phyloP scores from a whole-genome alignment of 2,113 vertebrate genomes.

The Siniperca knerii region DNA sequence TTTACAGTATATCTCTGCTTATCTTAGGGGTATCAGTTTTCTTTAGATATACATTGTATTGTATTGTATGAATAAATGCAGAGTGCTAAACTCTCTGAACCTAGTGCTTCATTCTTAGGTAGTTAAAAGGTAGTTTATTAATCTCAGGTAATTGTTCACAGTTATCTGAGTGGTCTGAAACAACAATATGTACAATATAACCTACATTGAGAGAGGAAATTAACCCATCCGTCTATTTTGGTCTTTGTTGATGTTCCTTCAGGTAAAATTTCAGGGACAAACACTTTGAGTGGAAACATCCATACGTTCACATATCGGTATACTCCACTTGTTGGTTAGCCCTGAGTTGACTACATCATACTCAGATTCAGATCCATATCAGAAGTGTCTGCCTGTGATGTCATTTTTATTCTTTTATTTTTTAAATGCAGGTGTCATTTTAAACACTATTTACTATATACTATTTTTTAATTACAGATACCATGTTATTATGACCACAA shows the following conservation, averaged over 20 bases:
- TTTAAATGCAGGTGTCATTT: neutral
- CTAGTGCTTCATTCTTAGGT: neutral
- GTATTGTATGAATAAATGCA: neutral
- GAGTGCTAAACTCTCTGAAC: neutral
- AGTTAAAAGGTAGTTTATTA: neutral
- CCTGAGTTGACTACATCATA: neutral
- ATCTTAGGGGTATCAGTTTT: slow-evolving; percentile 10
- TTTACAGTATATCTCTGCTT: slow-evolving; percentile 14
- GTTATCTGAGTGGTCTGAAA: neutral
- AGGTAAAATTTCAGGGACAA: neutral
- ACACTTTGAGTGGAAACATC: neutral
- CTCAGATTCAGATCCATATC: neutral
- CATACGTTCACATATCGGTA: neutral
- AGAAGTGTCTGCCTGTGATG: neutral
- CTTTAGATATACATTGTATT: slow-evolving; percentile 5
- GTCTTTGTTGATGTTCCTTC: neutral
- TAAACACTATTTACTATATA: neutral
- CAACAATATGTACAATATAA: neutral
- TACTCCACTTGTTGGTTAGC: neutral
- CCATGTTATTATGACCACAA: neutral
- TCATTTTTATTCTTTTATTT: neutral
- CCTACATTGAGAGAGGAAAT: neutral
- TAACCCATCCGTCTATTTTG: neutral
- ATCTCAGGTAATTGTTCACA: slow-evolving; percentile 3
- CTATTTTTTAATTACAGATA: neutral